Evolutionary conservation across 2,113 vertebrate genomes (phyloP).

Genomic region (Balaenoptera acutorostrata): DNA sequence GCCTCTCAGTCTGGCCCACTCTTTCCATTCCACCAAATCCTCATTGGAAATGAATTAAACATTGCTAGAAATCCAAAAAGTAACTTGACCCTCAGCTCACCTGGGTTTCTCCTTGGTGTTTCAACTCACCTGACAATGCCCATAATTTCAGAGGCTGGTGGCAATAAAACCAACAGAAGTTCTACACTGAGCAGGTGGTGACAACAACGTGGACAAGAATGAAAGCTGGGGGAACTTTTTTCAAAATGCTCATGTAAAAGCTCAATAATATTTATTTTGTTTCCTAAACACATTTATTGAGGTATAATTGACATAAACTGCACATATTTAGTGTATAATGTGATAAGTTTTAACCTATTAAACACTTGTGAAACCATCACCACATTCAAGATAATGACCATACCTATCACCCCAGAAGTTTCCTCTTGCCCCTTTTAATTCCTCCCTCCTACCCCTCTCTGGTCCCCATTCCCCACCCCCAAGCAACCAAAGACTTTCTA

Average conservation of each 20-base stretch:
- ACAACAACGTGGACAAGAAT: neutral
- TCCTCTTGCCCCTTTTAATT: too few species aligned
- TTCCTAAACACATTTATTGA: neutral
- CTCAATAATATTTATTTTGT: neutral
- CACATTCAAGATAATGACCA: too few species aligned
- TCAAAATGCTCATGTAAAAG: neutral
- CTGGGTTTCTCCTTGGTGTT: neutral
- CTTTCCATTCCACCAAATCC: neutral
- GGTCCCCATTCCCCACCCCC: too few species aligned
- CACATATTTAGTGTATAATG: neutral
- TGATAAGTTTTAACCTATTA: neutral
- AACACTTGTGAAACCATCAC: neutral
- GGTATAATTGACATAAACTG: neutral
- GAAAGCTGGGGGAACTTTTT: neutral
- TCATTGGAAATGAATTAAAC: neutral
- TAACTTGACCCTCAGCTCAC: neutral
- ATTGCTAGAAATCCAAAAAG: neutral
- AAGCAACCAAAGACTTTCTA: too few species aligned
- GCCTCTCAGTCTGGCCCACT: neutral
- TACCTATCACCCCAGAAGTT: too few species aligned
- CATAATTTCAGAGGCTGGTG: neutral
- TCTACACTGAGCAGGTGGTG: neutral
- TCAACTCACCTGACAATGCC: neutral
- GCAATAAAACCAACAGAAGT: neutral
- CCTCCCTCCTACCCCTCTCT: too few species aligned